phyloP scores from a whole-genome alignment of 2,113 vertebrate species.

The Chaenocephalus aceratus region DNA sequence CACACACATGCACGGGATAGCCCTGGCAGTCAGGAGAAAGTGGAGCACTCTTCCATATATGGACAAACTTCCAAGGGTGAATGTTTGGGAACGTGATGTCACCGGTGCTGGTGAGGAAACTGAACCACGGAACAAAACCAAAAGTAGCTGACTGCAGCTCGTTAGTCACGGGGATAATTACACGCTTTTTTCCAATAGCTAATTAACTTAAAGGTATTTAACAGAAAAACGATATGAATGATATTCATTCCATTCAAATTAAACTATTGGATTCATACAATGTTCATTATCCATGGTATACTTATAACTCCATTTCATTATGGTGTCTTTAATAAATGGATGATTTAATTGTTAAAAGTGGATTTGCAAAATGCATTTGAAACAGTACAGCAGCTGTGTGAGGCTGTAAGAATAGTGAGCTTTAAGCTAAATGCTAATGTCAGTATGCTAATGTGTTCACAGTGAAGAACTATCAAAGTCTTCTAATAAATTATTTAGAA shows the following conservation, averaged over 20 bases:
- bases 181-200: constrained; percentile 32
- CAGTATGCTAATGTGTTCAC: too few species aligned
- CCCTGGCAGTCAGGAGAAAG: constrained; percentile 68
- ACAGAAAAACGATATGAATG: constrained; percentile 17
- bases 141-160: constrained; percentile 41
- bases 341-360: constrained; percentile 7
- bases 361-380: background rate
- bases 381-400: background rate
- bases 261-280: background rate
- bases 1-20: constrained; percentile 52
- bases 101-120: constrained; percentile 35
- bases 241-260: constrained; percentile 2
- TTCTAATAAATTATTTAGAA: too few species aligned
- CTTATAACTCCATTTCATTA: background rate
- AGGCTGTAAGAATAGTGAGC: too few species aligned
- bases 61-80: constrained; percentile 82
- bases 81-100: constrained; percentile 85
- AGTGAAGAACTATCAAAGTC: too few species aligned
- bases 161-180: constrained; percentile 27
- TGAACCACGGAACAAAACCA: background rate
- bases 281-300: background rate
- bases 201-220: constrained; percentile 40
- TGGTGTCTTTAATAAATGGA: background rate
- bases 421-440: too few species aligned
- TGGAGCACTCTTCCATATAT: constrained; percentile 78